Conservation (phyloP, 2,113 vertebrate species). For the Hippocampus comes region DNA sequence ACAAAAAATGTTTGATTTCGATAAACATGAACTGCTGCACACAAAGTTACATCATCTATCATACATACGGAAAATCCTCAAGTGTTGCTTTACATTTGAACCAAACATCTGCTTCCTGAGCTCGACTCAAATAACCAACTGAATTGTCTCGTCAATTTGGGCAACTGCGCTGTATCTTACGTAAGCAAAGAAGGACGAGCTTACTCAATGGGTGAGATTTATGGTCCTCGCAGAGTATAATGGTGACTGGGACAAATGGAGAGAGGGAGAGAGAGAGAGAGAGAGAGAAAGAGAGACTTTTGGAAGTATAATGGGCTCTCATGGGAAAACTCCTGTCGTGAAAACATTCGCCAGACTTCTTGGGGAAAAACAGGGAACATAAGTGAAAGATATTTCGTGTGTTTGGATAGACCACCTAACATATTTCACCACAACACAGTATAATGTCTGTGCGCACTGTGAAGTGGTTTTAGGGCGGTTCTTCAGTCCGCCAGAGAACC, state of each 20-base stretch:
- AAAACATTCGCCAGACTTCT: background rate
- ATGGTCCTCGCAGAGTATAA: slow-evolving; percentile 27
- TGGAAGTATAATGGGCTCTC: slow-evolving; percentile 1
- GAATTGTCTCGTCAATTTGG: slow-evolving; percentile 5
- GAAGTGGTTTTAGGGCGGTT: slow-evolving; percentile 51
- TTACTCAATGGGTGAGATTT: slow-evolving; percentile 22
- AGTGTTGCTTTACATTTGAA: slow-evolving; percentile 1
- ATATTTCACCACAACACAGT: slow-evolving; percentile 9
- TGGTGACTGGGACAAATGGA: slow-evolving; percentile 23
- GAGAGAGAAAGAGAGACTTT: background rate
- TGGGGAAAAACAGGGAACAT: background rate
- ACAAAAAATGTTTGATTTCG: background rate
- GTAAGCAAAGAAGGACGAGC: slow-evolving; percentile 1
- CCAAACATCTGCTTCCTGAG: slow-evolving; percentile 15
- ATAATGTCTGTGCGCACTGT: slow-evolving; percentile 11
- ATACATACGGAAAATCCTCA: slow-evolving; percentile 14
- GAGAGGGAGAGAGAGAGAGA: background rate
- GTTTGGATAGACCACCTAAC: background rate
- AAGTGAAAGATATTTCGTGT: background rate
- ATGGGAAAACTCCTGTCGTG: slow-evolving; percentile 2
- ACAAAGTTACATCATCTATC: slow-evolving; percentile 19
- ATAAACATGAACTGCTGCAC: slow-evolving; percentile 2
- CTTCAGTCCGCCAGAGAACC: slow-evolving; percentile 30
- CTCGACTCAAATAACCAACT: background rate
- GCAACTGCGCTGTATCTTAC: slow-evolving; percentile 9